Evolutionary conservation across 2,888 invertebrate genomes (phyloP), one percentile per base, ranked within the genome.

Genomic region (Pecten maximus): DNA sequence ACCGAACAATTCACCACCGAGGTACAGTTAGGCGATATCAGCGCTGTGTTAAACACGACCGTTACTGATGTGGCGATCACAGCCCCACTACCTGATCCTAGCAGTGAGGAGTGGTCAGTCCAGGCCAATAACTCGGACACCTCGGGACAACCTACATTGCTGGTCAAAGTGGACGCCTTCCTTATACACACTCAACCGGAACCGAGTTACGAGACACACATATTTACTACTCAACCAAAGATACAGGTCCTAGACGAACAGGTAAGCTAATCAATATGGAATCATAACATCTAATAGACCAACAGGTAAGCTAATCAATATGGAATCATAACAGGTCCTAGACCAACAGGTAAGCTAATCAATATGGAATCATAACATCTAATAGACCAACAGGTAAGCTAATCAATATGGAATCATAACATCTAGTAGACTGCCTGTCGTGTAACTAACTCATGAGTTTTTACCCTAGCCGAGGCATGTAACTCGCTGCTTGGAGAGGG

Each of bases 1-100:
- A 35, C 74, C 10, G 10, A 74, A 35, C 10, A 74, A 35, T 12
- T 74, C 2, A 35, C 35, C 3, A 10, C 19, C 12, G 28, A 35
- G 28, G 74, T 35, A 74, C 50, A 92, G 92, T 19, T 88, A 35
- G 92, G 92, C 8, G 89, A 91, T 39, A 35, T 92, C 50, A 88
- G 89, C 23, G 91, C 90, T 44, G 89, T 90, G 23, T 44, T 92
- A 87, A 92, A 92, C 88, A 91, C 89, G 15, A 91, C 91, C 23
- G 48, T 92, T 40, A 88, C 90, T 40, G 74, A 86, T 12, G 28
- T 91, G 4, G 40, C 88, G 40, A 88, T 92, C 23, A 60, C 88
- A 28, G 87, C 89, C 89, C 89, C 89, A 50, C 28, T 91, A 60
- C 92, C 92, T 3, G 74, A 74, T 8, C 88, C 90, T 8, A 74